Percentiles rank a stretch among this genome's conserved stretches.
Conservation (phyloP, 1,140 invertebrate species). For the Himalopsyche phryganea region DNA sequence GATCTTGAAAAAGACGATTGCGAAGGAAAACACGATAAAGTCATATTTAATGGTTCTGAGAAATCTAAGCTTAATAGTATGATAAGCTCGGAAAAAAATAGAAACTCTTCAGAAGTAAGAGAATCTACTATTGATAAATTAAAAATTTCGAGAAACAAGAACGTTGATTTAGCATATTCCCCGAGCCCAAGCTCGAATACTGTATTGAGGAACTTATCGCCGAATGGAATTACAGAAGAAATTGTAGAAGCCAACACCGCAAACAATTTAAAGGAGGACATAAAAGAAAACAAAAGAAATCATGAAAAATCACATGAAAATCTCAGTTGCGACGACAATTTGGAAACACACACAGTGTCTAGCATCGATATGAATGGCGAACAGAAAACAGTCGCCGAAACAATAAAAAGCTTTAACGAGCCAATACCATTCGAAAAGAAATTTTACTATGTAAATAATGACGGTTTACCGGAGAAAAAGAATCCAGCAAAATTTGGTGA, state of each 20-base stretch:
- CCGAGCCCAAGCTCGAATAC: too few species aligned
- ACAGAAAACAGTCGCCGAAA: constrained; percentile 26
- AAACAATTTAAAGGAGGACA: constrained; percentile 19
- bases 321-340: constrained; percentile 3
- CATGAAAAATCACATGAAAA: not conserved
- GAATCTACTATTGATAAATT: constrained; percentile 10
- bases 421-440: constrained; percentile 47
- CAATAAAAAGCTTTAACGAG: constrained; percentile 35
- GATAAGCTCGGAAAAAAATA: too few species aligned
- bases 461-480: constrained; percentile 30
- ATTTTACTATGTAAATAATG: constrained; percentile 50
- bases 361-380: constrained; percentile 17
- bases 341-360: not conserved
- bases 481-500: constrained; percentile 64
- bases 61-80: too few species aligned
- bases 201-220: too few species aligned
- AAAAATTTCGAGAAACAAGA: constrained; percentile 44
- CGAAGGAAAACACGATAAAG: constrained; percentile 7
- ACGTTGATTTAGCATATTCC: constrained; percentile 46
- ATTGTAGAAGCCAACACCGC: too few species aligned
- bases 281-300: constrained; percentile 1
- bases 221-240: too few species aligned
- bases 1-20: constrained; percentile 39
- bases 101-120: too few species aligned
- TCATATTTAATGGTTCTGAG: too few species aligned